Conservation (phyloP, 2,113 vertebrate species). For the Psophia crepitans region DNA sequence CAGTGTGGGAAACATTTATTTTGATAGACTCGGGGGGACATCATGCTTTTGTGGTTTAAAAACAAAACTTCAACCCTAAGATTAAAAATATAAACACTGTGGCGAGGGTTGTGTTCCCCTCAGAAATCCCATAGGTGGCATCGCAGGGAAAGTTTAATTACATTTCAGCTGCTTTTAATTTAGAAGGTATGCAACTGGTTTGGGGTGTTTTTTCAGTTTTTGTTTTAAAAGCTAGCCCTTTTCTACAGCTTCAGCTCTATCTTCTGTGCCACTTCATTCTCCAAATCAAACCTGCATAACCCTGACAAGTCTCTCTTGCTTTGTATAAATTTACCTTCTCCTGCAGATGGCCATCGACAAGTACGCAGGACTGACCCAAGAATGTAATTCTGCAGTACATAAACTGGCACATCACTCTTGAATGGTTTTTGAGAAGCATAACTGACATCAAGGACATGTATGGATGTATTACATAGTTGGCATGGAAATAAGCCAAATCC, state of each 20-base stretch:
- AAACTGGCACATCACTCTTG: not conserved
- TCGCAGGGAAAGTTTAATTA: not conserved
- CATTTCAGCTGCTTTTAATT: not conserved
- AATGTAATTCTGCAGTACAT: not conserved
- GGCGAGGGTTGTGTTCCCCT: not conserved
- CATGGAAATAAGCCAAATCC: not conserved
- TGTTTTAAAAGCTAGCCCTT: not conserved
- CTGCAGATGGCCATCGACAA: not conserved
- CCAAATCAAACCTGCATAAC: not conserved
- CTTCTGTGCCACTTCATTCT: not conserved
- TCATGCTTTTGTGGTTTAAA: not conserved
- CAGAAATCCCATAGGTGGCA: not conserved
- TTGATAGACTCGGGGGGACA: not conserved
- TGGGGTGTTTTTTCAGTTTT: not conserved
- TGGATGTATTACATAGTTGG: not conserved
- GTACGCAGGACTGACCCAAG: not conserved
- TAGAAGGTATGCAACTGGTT: not conserved
- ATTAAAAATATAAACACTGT: not conserved
- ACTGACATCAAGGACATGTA: not conserved
- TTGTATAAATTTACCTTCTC: not conserved
- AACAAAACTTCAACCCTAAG: not conserved
- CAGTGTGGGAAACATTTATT: not conserved
- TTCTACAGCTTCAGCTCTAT: not conserved
- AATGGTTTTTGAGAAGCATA: not conserved
- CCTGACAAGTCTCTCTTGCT: not conserved